Base-by-base conservation (phyloP, 2,888 invertebrate genomes). In the Merodon equestris region DNA sequence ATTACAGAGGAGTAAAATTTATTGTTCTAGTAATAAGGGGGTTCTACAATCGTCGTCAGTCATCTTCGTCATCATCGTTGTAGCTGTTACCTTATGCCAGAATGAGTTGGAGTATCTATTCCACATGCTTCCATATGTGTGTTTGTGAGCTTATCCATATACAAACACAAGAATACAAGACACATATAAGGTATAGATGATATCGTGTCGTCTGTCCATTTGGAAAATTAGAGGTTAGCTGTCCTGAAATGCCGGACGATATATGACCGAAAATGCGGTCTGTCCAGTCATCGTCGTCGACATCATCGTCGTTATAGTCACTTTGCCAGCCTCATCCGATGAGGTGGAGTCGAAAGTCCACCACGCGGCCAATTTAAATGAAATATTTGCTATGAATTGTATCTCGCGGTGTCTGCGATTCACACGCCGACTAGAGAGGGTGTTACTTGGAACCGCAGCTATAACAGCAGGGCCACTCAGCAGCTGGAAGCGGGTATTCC, bases 1-100 rank as follows among this genome's bases (percentile, higher is more conserved):
- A 85, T 85, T 85, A 85, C 83, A 85, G 85, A 83, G 84, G 83
- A 81, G 83, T 63, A 73, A 83, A 83, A 83, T 82, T 83, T 83
- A 83, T 83, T 83, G 83, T 83, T 83, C 75, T 82, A 79, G 83
- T 82, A 83, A 83, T 83, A 74, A 83, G 83, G 73, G 83, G 82
- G 73, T 83, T 82, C 74, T 42, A 58, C 34, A 51, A 40, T 54
- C 64, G 68, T 75, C 72, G 64, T 76, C 82, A 64, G 45, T 19
- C 44, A 17, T 15, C 60, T 42, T 38, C 47, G 68, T 45, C 45
- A 18, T 56, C 61, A n/a, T 56, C 56, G 47, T 66, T 44, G 19
- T 34, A 9, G 18, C 17, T 5, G 42, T 51, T 40, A 53, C 68
- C 58, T 44, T 71, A 66, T 70, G 68, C 61, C 27, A 54, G 34